A percentile compares a stretch with the other conserved stretches of the same genome.
Conservation (phyloP, 2,113 vertebrate species). For the Leptodactylus fuscus region DNA sequence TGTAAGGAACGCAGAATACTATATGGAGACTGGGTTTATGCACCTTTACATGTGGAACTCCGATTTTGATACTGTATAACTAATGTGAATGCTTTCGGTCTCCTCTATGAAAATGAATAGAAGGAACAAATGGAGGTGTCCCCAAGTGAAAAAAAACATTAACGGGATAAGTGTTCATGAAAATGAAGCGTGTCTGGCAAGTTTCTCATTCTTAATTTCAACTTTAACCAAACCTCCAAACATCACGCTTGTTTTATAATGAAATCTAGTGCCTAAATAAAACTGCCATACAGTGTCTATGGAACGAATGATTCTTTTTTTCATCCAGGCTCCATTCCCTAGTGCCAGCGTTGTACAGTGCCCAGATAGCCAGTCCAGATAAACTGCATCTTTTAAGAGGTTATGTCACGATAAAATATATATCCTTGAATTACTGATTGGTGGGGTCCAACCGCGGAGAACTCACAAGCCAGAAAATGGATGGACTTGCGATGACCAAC, state of each 20-base stretch:
- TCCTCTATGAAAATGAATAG: neutral
- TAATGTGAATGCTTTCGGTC: neutral
- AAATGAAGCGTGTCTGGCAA: neutral
- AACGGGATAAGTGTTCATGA: neutral
- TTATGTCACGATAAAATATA: no score
- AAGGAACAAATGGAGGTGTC: neutral
- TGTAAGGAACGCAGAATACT: neutral
- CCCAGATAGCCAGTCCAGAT: neutral
- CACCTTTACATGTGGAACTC: neutral
- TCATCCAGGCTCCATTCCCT: neutral
- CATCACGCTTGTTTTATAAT: neutral
- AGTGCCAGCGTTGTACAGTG: neutral
- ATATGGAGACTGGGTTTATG: neutral
- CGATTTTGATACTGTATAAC: neutral
- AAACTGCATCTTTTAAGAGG: no score
- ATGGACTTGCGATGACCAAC: no score
- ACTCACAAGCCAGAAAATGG: no score
- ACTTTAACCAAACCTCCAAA: neutral
- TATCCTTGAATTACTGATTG: no score
- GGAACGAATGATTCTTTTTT: neutral
- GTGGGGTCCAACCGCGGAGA: no score
- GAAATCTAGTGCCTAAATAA: slow-evolving; percentile 19
- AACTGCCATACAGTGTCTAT: slow-evolving; percentile 3
- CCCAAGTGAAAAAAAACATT: neutral
- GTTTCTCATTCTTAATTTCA: neutral